phyloP scores from a whole-genome alignment of 2,113 vertebrate species.

The Rhinoderma darwinii region DNA sequence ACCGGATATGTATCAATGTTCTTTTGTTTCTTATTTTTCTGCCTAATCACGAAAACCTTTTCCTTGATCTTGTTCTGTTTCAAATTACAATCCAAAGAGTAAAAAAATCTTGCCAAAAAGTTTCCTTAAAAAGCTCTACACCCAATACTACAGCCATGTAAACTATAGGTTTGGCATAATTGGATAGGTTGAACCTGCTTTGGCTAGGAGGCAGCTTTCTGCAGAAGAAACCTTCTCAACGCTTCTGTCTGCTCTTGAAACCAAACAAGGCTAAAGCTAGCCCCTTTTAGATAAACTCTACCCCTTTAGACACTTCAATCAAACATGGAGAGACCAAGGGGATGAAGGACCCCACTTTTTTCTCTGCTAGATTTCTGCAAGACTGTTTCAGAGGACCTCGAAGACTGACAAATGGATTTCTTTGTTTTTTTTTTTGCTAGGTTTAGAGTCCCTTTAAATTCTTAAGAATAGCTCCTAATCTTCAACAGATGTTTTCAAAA shows the following conservation, averaged over 20 bases:
- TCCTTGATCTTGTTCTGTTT: too few relatives aligned
- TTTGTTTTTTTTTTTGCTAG: not conserved
- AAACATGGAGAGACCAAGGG: not conserved
- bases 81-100: too few relatives aligned
- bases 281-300: not conserved
- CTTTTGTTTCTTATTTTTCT: too few relatives aligned
- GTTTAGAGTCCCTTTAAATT: not conserved
- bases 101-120: too few relatives aligned
- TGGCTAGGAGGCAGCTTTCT: not conserved
- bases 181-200: not conserved
- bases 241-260: too few relatives aligned
- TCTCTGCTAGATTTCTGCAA: not conserved
- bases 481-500: not conserved
- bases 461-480: not conserved
- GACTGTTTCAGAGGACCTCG: not conserved
- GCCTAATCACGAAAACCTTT: too few relatives aligned
- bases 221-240: not conserved
- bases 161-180: too few relatives aligned
- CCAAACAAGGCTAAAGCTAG: not conserved
- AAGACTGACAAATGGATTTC: not conserved
- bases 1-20: too few relatives aligned
- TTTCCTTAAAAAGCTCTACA: too few relatives aligned
- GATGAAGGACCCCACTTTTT: not conserved
- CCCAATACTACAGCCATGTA: not conserved
- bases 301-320: not conserved